These are phyloP conservation scores for Thereva nobilitata DNA, from an alignment of 2,888 invertebrate genomes.

Conservation along the genomic window DNA sequence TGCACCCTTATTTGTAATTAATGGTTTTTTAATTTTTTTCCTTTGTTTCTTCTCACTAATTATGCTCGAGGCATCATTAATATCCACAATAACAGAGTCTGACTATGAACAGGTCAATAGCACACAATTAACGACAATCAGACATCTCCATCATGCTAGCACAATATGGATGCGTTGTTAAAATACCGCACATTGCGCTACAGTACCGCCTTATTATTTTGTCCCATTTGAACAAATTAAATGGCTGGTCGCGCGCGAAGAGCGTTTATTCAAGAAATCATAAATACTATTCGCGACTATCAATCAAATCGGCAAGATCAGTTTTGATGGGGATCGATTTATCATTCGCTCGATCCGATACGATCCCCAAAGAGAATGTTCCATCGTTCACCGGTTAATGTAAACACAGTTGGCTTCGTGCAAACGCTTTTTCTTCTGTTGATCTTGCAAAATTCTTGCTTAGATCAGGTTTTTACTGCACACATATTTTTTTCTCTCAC, in stretches of 20 bases:
- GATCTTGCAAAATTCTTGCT: conserved; percentile 14
- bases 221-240: conserved; percentile 20
- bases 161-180: conserved; percentile 27
- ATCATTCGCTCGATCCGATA: conserved; percentile 37
- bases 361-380: neutral
- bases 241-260: conserved; percentile 34
- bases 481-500: neutral
- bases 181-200: conserved; percentile 2
- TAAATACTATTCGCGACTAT: conserved; percentile 38
- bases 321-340: conserved; percentile 40
- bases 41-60: conserved; percentile 16
- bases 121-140: conserved; percentile 11
- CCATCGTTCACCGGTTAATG: conserved; percentile 11
- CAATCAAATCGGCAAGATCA: conserved; percentile 41
- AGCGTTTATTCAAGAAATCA: conserved; percentile 38
- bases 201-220: conserved; percentile 11
- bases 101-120: neutral
- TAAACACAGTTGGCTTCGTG: conserved; percentile 20
- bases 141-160: conserved; percentile 10
- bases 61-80: conserved; percentile 22
- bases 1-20: conserved; percentile 10
- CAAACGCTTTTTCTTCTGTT: neutral
- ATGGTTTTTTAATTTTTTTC: conserved; percentile 33
- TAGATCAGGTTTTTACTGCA: conserved; percentile 19
- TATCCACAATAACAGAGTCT: conserved; percentile 6